Percentiles rank a stretch among this genome's conserved stretches.
Conservation (phyloP, 2,888 invertebrate genomes). For the Glyphotaelius pellucidus region DNA sequence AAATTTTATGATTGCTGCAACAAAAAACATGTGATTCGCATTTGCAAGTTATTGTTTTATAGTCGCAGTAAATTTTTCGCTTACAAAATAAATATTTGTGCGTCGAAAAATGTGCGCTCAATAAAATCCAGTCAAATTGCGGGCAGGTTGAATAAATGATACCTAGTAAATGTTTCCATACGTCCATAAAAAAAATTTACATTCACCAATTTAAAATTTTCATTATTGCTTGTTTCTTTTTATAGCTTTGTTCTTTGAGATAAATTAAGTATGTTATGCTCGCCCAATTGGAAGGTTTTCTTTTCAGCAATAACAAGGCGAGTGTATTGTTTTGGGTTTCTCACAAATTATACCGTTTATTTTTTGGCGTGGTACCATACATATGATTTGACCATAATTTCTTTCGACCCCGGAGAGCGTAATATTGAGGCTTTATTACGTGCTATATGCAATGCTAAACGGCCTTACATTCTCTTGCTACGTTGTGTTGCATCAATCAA, state of each 20-base stretch:
- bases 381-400: constrained; percentile 5
- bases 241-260: neutral
- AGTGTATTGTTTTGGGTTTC: neutral
- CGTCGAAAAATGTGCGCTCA: neutral
- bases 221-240: neutral
- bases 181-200: neutral
- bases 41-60: neutral
- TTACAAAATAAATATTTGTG: neutral
- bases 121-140: neutral
- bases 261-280: neutral
- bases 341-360: neutral
- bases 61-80: neutral
- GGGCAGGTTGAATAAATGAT: neutral
- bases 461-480: constrained; percentile 17
- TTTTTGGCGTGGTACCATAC: neutral
- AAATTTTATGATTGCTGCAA: neutral
- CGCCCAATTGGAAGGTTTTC: neutral
- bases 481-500: constrained; percentile 33
- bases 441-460: constrained; percentile 17
- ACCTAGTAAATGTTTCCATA: neutral
- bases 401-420: neutral
- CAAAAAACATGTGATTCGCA: neutral
- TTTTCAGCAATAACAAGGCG: neutral
- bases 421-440: neutral
- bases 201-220: constrained; percentile 2